phyloP scores from a whole-genome alignment of 2,888 invertebrate species.

The Drosophila nr. perissopoda region DNA sequence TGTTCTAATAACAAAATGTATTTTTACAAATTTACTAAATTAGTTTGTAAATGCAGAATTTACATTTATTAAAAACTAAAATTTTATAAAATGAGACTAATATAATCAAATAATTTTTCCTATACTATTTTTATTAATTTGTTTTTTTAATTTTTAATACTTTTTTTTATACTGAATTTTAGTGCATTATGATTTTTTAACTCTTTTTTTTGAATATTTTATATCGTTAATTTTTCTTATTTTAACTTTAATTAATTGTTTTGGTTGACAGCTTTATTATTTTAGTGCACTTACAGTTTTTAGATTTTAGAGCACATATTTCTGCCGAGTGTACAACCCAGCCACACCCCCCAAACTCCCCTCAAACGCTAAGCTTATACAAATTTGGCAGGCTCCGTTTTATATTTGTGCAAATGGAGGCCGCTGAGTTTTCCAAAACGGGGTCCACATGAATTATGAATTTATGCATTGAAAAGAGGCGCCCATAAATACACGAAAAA shows the following conservation, averaged over 20 bases:
- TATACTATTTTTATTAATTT: background rate
- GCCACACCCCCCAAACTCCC: no score
- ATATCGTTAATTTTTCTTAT: no score
- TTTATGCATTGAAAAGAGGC: conserved; percentile 76
- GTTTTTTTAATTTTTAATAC: background rate
- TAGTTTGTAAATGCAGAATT: background rate
- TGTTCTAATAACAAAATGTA: background rate
- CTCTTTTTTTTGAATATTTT: no score
- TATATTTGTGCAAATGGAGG: conserved; percentile 46
- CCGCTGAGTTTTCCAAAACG: conserved; percentile 48
- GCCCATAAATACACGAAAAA: conserved; percentile 26
- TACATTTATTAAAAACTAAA: background rate
- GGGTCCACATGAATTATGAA: conserved; percentile 75
- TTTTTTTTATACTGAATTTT: background rate
- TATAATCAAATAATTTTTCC: background rate
- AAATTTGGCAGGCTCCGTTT: conserved; percentile 32
- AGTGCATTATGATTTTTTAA: no score
- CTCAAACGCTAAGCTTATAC: background rate
- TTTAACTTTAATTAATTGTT: no score
- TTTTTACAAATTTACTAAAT: background rate
- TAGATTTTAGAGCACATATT: background rate
- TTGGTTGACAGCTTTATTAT: no score
- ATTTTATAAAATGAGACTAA: background rate
- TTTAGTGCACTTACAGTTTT: accelerated
- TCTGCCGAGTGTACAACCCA: background rate